Conservation (phyloP, 1,140 invertebrate genomes). For the Piezodorus guildinii region DNA sequence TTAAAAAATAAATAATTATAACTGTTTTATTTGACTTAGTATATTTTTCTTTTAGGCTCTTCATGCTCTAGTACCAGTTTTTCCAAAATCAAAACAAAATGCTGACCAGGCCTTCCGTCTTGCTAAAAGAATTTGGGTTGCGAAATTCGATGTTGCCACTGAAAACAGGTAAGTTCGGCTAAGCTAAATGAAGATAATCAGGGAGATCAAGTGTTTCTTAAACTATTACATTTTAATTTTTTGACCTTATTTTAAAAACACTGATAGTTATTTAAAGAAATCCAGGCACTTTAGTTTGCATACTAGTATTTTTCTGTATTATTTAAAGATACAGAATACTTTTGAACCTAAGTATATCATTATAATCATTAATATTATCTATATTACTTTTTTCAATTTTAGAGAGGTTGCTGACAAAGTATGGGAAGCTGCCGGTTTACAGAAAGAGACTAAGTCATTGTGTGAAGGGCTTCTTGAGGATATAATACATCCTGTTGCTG, state of each 20-base stretch:
- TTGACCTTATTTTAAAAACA: too few species aligned
- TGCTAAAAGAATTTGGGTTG: conserved; percentile 61
- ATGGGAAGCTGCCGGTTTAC: conserved; percentile 49
- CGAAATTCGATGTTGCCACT: conserved; percentile 56
- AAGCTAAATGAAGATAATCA: too few species aligned
- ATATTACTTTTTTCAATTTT: conserved; percentile 18
- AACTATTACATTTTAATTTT: too few species aligned
- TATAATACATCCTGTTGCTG: conserved; percentile 63
- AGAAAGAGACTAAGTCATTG: conserved; percentile 42
- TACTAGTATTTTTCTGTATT: too few species aligned
- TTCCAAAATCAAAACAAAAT: conserved; percentile 50
- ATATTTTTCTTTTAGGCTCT: conserved; percentile 41
- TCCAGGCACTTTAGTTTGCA: too few species aligned
- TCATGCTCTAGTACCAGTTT: conserved; percentile 46
- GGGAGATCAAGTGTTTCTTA: too few species aligned
- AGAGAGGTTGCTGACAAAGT: conserved; percentile 52
- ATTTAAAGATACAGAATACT: too few species aligned
- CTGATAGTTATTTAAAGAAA: too few species aligned
- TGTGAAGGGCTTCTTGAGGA: conserved; percentile 56
- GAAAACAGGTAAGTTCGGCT: conserved; percentile 44
- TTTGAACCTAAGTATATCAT: too few species aligned
- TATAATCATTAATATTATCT: too few species aligned
- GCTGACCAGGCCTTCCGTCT: conserved; percentile 46
- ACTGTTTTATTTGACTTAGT: too few species aligned
- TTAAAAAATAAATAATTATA: too few species aligned